Evolutionary conservation across 2,888 invertebrate species (phyloP), one percentile per base, ranked within the genome.

Genomic region (Pyrochroa serraticornis): DNA sequence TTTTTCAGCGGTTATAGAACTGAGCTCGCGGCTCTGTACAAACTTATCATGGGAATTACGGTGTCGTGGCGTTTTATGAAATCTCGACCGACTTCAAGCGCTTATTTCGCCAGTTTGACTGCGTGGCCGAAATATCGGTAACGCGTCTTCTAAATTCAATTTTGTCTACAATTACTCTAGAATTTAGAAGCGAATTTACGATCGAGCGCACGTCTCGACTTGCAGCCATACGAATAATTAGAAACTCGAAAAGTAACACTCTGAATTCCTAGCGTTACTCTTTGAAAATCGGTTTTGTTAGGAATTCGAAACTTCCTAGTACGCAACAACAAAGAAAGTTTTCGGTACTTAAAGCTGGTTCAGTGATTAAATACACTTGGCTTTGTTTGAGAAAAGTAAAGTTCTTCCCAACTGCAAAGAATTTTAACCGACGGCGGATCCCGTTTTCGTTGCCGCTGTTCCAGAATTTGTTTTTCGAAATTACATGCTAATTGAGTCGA

Each of bases 361-460:
- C 60, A 58, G 58, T 64, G 65, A 65, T 63, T 65, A 65, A 65
- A 65, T 62, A 64, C 63, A 64, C 62, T 65, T 47, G 60, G 55
- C 60, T 59, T 59, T 59, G 59, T 59, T 54, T 30, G 42, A 47
- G 48, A 57, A 57, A 53, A 53, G 58, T 58, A 53, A 58, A 58
- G 54, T 59, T 59, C 50, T 44, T 52, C 42, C 35, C 13, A 37
- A 58, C 31, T 51, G 39, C 51, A 47, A 47, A 52, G 58, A 52
- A 58, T 58, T 36, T 39, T 12, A 43, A 49, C 53, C 49, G 14
- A 38, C 45, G 39, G 49, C 31, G 22, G 30, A n/a, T 37, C 42
- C 43, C 33, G 47, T 55, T 53, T 36, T 39, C 36, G 22, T 34
- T 30, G 47, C 35, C 22, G 41, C 35, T 38, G 35, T 45, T 42